Base-by-base conservation (phyloP, 2,888 invertebrate species). In the Drosophila maculinotata region DNA sequence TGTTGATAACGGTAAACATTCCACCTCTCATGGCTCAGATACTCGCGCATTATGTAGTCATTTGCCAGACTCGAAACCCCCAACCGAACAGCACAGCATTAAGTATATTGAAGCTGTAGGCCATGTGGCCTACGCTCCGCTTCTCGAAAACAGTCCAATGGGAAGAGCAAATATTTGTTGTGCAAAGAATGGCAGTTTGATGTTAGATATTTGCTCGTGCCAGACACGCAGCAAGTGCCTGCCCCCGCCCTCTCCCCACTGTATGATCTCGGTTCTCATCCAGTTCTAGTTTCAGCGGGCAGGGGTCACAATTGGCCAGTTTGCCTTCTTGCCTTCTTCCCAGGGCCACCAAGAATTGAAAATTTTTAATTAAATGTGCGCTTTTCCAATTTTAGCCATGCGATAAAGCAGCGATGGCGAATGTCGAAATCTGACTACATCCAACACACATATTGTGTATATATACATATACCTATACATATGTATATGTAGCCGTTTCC, bases 361-460 rank as follows among this genome's bases (percentile, higher is more conserved):
- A 35, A 64, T 54, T 77, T 79, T 83, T 70, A 80, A 80, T 80
- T 86, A 80, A 80, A 60, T 79, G 42, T 54, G 20, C 59, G 56
- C 20, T 72, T 63, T 62, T 75, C 69, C 65, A 63, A 72, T 76
- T 86, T 75, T 68, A 74, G 70, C 35, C 63, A 51, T 57, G 56
- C 66, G 80, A 78, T 80, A 73, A 76, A 48, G 14, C 59, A 41
- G 28, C 47, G 20, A 42, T 36, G 44, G 48, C 56, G 23, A 57
- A 63, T 65, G 59, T 65, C 41, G 72, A 60, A 65, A 73, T 65
- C 59, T 38, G 52, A 35, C 66, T 20, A 52, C 9, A 26, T 20
- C 52, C 25, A 52, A 10, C 53, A 9, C 38, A 36, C 62, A n/a
- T 31, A 33, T 36, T 20, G 7, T 30, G n/a, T 30, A 10, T 47